phyloP scores from a whole-genome alignment of 2,797 vertebrate genomes.

The Eulemur coronatus region DNA sequence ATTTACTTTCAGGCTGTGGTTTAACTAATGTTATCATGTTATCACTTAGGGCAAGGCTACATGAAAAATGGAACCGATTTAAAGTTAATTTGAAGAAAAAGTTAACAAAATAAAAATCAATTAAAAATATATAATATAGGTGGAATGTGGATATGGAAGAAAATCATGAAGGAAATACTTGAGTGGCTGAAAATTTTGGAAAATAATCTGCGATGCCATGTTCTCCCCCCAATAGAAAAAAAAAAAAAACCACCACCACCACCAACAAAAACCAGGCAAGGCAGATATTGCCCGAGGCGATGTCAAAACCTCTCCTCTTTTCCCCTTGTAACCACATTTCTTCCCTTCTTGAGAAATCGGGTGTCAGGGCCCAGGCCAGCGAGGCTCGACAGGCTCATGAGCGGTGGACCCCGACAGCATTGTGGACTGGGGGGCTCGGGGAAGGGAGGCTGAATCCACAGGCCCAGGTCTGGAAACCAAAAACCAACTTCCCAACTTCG shows the following conservation, averaged over 20 bases:
- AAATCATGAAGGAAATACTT: neutral
- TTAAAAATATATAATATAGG: constrained; percentile 20
- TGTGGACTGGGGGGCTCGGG: neutral
- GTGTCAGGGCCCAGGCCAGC: neutral
- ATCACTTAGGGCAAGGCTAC: constrained; percentile 40
- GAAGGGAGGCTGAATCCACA: neutral
- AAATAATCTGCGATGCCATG: neutral
- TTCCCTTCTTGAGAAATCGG: neutral
- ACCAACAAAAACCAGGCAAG: neutral
- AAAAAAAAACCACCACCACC: too few relatives aligned
- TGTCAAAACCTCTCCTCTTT: neutral
- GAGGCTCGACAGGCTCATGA: neutral
- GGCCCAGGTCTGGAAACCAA: neutral
- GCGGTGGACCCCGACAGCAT: neutral
- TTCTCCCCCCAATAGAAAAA: neutral
- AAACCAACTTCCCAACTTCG: constrained; percentile 58
- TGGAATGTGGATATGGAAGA: constrained; percentile 24
- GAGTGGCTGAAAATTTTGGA: neutral
- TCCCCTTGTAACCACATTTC: neutral
- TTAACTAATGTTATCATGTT: constrained; percentile 57
- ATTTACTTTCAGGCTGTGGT: constrained; percentile 63
- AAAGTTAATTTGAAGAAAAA: constrained; percentile 66
- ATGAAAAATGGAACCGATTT: constrained; percentile 26
- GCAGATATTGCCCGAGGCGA: neutral
- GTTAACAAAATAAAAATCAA: constrained; percentile 53